These are phyloP conservation scores for Asobara japonica DNA, from an alignment of 1,140 invertebrate genomes.

Conservation along the genomic window DNA sequence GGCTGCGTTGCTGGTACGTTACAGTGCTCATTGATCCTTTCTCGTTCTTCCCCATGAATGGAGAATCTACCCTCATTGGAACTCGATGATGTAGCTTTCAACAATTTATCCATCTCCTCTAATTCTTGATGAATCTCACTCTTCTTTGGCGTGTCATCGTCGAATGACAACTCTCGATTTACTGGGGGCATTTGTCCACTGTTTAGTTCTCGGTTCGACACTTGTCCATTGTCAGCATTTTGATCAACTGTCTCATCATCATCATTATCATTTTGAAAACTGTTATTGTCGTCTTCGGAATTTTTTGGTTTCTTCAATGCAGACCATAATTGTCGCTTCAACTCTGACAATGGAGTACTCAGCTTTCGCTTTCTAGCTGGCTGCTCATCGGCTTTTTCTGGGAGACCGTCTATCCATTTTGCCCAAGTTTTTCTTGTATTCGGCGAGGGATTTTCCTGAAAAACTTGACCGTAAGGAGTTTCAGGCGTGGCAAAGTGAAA, in stretches of 20 bases:
- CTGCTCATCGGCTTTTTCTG: slow-evolving; percentile 58
- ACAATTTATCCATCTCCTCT: slow-evolving; percentile 52
- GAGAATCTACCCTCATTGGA: slow-evolving; percentile 52
- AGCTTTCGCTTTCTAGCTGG: slow-evolving; percentile 48
- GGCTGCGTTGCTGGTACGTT: slow-evolving; percentile 61
- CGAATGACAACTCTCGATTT: slow-evolving; percentile 54
- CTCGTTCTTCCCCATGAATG: slow-evolving; percentile 43
- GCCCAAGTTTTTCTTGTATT: slow-evolving; percentile 65
- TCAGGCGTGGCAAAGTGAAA: slow-evolving; percentile 67
- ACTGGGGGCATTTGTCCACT: slow-evolving; percentile 24
- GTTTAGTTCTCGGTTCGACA: neutral
- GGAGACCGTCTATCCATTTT: slow-evolving; percentile 64
- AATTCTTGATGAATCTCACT: slow-evolving; percentile 54
- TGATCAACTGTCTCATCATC: neutral
- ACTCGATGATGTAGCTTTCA: slow-evolving; percentile 49
- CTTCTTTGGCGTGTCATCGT: slow-evolving; percentile 43
- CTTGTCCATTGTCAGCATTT: neutral
- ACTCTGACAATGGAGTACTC: slow-evolving; percentile 68
- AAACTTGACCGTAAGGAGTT: slow-evolving; percentile 67
- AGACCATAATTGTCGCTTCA: slow-evolving; percentile 62
- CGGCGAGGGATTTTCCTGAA: slow-evolving; percentile 66
- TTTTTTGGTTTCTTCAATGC: slow-evolving; percentile 5
- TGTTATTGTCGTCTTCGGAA: neutral
- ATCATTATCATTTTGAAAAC: neutral
- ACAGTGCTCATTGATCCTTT: slow-evolving; percentile 43